Base-by-base conservation (phyloP, 2,797 vertebrate species). In the Hoplostethus mediterraneus region DNA sequence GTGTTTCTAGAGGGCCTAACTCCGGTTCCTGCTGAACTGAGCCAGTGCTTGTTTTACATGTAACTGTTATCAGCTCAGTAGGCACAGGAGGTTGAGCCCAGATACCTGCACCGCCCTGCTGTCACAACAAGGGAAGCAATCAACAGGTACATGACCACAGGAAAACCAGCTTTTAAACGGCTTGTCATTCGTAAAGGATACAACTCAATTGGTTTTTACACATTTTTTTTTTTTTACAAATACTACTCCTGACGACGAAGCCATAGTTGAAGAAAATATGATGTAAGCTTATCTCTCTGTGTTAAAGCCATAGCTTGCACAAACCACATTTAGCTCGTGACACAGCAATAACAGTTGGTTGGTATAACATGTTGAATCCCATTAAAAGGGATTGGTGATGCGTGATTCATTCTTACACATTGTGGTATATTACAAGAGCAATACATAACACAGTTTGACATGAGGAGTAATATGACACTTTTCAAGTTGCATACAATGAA, bases 1-100 rank as follows among this genome's bases (percentile, higher is more conserved):
- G 47, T 68, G 89, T 87, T 86, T 92, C 76, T 90, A 92, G 93
- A 91, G 89, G 93, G 94, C 94, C 87, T 91, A 95, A 96, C 95
- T 96, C 94, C 94, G 94, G 95, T 95, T 96, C 95, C 95, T 95
- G 95, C 95, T 95, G 95, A 95, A 95, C 95, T 95, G 95, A 96
- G 95, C 95, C 95, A 96, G 95, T 95, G 89, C 85, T 91, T 86
- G 71, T 90, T 85, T 77, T 83, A 89, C 67, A 92, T 93, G 76
- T 59, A 91, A 96, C 95, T 95, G 95, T 95, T 94, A 95, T 96
- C 95, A 96, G 95, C 94, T 95, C 95, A 96, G 95, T 96, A 95
- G 95, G 95, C 95, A 96, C 95, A 92, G 95, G 94, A 95, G 95
- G 88, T 93, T 95, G 92, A 95, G 93, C 94, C 95, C 95, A 94